These are phyloP conservation scores for Amyelois transitella DNA, from an alignment of 1,140 invertebrate species.

Conservation along the genomic window DNA sequence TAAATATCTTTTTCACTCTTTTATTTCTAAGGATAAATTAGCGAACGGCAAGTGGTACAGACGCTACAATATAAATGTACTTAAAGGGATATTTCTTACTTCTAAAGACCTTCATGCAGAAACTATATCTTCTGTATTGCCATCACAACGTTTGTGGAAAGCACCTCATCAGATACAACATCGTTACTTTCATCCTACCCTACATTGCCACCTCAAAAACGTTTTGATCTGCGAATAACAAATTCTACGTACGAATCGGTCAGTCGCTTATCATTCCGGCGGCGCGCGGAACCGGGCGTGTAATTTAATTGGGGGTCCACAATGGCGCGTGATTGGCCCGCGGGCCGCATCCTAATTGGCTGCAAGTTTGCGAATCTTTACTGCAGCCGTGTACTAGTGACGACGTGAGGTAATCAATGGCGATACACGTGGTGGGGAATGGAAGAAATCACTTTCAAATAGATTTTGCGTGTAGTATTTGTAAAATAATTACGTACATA, in stretches of 20 bases:
- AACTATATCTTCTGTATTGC: no score
- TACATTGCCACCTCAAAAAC: neutral
- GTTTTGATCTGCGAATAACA: neutral
- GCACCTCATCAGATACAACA: no score
- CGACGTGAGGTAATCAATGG: neutral
- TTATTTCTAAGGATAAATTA: no score
- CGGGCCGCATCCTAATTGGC: constrained; percentile 33
- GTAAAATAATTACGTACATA: no score
- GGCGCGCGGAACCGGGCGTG: constrained; percentile 27
- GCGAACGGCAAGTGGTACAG: no score
- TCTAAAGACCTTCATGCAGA: no score
- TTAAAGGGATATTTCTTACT: no score
- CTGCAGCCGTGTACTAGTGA: constrained; percentile 1
- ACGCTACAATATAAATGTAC: no score
- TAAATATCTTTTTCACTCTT: no score
- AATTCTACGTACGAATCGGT: neutral
- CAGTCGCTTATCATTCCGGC: constrained; percentile 16
- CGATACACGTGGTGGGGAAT: neutral
- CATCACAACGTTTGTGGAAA: no score
- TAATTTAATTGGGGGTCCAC: constrained; percentile 43
- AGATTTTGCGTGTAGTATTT: no score
- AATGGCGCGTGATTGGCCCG: constrained; percentile 43
- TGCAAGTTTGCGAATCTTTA: constrained; percentile 19
- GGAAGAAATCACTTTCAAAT: neutral
- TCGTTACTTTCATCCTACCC: neutral